Conservation (phyloP, 2,888 invertebrate species). For the Synanthedon vespiformis region DNA sequence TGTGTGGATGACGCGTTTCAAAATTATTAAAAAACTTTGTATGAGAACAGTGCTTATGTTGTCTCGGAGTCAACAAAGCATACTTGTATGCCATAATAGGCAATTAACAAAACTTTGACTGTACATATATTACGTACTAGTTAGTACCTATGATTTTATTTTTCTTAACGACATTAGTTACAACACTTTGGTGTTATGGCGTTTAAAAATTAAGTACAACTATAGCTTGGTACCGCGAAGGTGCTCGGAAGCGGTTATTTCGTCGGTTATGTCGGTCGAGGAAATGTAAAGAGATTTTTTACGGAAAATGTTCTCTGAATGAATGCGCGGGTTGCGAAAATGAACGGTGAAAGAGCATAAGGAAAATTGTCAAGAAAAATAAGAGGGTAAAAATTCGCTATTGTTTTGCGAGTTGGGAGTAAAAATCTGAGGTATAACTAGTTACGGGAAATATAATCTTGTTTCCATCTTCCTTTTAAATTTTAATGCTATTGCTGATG, state of each 20-base stretch:
- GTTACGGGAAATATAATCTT: slow-evolving; percentile 5
- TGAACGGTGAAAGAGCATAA: neutral
- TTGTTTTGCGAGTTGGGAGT: neutral
- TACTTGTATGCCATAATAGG: too few species aligned
- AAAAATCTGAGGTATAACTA: neutral
- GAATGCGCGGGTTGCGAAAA: neutral
- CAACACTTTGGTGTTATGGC: too few species aligned
- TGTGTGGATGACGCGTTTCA: too few species aligned
- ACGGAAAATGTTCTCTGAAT: neutral
- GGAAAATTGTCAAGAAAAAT: neutral
- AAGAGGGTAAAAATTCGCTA: neutral
- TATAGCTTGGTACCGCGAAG: neutral
- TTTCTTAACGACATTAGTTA: too few species aligned
- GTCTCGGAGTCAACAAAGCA: too few species aligned
- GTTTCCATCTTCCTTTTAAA: slow-evolving; percentile 4
- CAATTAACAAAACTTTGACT: too few species aligned
- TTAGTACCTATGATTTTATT: too few species aligned
- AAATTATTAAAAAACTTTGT: too few species aligned
- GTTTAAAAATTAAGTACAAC: neutral
- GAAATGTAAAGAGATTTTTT: neutral
- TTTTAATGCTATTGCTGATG: slow-evolving; percentile 9
- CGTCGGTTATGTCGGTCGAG: neutral
- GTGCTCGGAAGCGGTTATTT: neutral
- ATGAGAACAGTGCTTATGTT: too few species aligned
- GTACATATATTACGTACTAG: too few species aligned